Evolutionary conservation across 1,140 invertebrate species (phyloP), one percentile per base, ranked within the genome.

Genomic region (Papilio xuthus): DNA sequence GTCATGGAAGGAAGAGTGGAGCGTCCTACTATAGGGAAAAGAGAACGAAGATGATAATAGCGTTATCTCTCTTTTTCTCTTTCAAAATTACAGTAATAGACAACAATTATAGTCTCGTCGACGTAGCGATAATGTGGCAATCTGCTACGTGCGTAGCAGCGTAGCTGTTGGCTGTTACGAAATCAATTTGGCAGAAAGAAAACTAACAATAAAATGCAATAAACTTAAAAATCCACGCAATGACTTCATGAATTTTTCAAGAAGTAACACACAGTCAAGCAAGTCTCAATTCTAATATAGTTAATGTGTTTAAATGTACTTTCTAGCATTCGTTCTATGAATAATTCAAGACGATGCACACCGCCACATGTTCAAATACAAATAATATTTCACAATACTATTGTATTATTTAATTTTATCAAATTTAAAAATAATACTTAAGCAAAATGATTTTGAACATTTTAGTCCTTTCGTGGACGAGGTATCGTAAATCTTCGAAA

Each of bases 271-370:
- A 67, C 8, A 63, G 12, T 63, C 10, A 15, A 7, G 26, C n/a
- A 67, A 67, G 60, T 67, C 60, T 67, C 60, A 67, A 67, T 67
- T 67, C 60, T 67, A 67, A 67, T 67, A 67, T 12, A 32, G 60
- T 67, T 67, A 67, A 67, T 67, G 60, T 67, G 60, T 67, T 67
- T 67, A 13, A 32, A 67, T 67, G 26, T 28, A 67, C 60, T 67
- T 63, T 67, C 60, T 13, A 3, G 26, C 60, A 67, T 67, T 67
- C 60, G 60, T 4, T 67, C 26, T 67, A 67, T 67, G 13, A 67
- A 67, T 67, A 67, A 67, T 67, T 67, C 26, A 67, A 60, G 12
- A 60, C 20, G 20, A 15, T 28, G 60, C 26, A 32, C 26, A 67
- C 56, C 60, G 23, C 23, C 60, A 63, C 60, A 63, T 32, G 60